Conservation (phyloP, 2,797 vertebrate species). For the Vipera ursinii region DNA sequence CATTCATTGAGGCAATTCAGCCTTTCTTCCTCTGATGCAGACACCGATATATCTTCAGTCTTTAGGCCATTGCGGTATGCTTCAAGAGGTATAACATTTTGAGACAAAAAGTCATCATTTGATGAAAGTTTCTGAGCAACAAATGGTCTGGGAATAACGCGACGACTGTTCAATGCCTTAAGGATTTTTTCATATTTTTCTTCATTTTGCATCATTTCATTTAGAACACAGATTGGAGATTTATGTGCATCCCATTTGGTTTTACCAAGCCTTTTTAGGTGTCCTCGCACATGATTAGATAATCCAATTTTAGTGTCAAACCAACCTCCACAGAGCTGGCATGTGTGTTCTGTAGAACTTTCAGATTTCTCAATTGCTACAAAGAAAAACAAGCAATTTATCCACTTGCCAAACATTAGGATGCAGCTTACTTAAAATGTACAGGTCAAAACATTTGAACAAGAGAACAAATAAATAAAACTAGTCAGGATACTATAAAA, state of each 20-base stretch:
- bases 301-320: constrained; percentile 97
- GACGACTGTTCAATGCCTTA: constrained; percentile 89
- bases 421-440: constrained; percentile 28
- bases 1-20: constrained; percentile 80
- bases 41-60: constrained; percentile 79
- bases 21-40: constrained; percentile 76
- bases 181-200: constrained; percentile 92
- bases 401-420: constrained; percentile 44
- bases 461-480: constrained; percentile 8
- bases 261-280: constrained; percentile 95
- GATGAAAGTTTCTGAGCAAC: constrained; percentile 81
- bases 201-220: constrained; percentile 96
- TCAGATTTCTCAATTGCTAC: constrained; percentile 85
- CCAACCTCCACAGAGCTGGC: constrained; percentile 93
- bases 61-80: constrained; percentile 84
- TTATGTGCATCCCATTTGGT: constrained; percentile 86
- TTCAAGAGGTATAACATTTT: constrained; percentile 81
- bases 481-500: constrained; percentile 6
- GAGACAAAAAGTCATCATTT: constrained; percentile 79
- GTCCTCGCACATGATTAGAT: constrained; percentile 97
- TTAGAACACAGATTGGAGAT: constrained; percentile 91
- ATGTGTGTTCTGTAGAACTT: constrained; percentile 84
- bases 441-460: constrained; percentile 13
- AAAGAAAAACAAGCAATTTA: constrained; percentile 56
- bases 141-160: constrained; percentile 81